These are phyloP conservation scores for Hyposoter didymator DNA, from an alignment of 2,888 invertebrate genomes.

Conservation along the genomic window DNA sequence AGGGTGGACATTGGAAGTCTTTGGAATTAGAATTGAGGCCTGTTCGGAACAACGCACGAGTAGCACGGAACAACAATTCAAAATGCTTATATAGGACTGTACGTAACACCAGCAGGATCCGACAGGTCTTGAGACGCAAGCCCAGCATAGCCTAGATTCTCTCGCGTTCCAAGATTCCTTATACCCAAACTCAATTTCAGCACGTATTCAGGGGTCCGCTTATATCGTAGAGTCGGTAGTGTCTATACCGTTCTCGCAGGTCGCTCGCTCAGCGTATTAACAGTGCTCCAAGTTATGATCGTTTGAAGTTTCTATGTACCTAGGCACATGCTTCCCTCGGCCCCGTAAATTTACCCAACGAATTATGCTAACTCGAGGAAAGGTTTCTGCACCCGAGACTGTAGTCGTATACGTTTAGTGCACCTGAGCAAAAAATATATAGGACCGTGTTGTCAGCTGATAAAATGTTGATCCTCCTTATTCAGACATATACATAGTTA, in stretches of 20 bases:
- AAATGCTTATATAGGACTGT: constrained; percentile 43
- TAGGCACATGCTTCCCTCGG: constrained; percentile 68
- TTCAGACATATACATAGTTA: constrained; percentile 5
- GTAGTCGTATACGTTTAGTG: constrained; percentile 22
- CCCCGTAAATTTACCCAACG: constrained; percentile 64
- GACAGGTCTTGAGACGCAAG: constrained; percentile 57
- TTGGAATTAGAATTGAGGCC: constrained; percentile 37
- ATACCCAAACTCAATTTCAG: constrained; percentile 70
- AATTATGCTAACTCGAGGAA: constrained; percentile 73
- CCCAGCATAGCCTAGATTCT: constrained; percentile 37
- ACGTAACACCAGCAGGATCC: constrained; percentile 53
- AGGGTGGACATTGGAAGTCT: constrained; percentile 28
- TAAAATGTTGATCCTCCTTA: constrained; percentile 24
- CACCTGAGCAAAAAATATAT: constrained; percentile 48
- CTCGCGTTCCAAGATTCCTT: constrained; percentile 65
- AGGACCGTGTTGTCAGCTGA: constrained; percentile 24
- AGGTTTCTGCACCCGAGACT: constrained; percentile 33
- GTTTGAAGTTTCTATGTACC: constrained; percentile 71
- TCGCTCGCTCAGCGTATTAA: constrained; percentile 70
- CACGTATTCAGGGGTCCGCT: constrained; percentile 65
- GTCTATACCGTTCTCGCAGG: constrained; percentile 44
- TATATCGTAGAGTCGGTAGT: constrained; percentile 58
- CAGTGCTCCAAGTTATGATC: constrained; percentile 75
- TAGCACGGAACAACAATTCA: constrained; percentile 54
- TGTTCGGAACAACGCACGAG: constrained; percentile 55